phyloP scores from a whole-genome alignment of 2,113 vertebrate species.

The Aegithalos caudatus region DNA sequence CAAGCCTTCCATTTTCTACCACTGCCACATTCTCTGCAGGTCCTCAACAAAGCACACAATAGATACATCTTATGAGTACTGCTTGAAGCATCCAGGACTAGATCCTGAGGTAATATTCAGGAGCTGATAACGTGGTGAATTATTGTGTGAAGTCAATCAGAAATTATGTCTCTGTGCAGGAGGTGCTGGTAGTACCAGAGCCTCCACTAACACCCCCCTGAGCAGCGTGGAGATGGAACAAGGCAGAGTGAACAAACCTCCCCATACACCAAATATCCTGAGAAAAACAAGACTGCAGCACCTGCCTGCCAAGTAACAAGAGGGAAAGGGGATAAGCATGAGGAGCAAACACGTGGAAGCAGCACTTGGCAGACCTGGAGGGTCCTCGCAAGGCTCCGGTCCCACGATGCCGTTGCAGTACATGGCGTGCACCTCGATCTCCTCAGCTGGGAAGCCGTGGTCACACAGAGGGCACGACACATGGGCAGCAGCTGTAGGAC shows the following conservation, averaged over 20 bases:
- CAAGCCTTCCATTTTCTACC: background rate
- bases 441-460: slow-evolving; percentile 66
- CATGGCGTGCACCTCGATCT: slow-evolving; percentile 89
- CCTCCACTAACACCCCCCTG: background rate
- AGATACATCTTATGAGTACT: background rate
- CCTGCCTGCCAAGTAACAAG: background rate
- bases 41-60: background rate
- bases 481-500: background rate
- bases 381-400: slow-evolving; percentile 17
- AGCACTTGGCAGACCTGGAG: slow-evolving; percentile 20
- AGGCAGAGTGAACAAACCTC: background rate
- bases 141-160: background rate
- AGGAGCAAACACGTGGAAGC: background rate
- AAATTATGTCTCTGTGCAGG: background rate
- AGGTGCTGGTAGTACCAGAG: background rate
- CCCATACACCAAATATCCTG: background rate
- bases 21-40: background rate
- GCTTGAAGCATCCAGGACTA: background rate
- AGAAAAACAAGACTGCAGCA: background rate
- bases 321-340: background rate
- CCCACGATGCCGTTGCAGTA: slow-evolving; percentile 78
- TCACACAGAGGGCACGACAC: slow-evolving; percentile 87
- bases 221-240: background rate
- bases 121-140: background rate
- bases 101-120: background rate